Percentiles rank a stretch among this genome's conserved stretches.
Evolutionary conservation across 2,888 invertebrate species (phyloP).

Genomic region (Serripes groenlandicus): DNA sequence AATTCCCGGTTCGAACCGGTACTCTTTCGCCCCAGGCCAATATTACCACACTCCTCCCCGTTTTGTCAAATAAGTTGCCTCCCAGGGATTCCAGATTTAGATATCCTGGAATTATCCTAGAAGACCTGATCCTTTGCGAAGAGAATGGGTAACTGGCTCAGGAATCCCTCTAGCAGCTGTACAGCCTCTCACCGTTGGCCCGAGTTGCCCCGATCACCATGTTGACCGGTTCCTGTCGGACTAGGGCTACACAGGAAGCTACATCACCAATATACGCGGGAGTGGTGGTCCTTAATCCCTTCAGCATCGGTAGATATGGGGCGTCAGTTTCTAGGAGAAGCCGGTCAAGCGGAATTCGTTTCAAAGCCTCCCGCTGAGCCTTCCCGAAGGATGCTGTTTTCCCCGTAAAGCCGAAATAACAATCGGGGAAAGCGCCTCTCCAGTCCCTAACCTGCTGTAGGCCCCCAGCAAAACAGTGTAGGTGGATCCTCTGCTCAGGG

Average conservation of each 20-base stretch:
- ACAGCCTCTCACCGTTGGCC: conserved; percentile 7
- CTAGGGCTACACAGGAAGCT: not conserved
- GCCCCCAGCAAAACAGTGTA: conserved; percentile 17
- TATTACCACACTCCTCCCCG: no score
- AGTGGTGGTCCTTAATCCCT: not conserved
- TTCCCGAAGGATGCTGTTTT: not conserved
- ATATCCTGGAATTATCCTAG: no score
- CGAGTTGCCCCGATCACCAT: not conserved
- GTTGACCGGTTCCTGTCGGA: not conserved
- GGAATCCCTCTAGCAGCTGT: no score
- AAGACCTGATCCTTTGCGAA: no score
- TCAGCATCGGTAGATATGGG: not conserved
- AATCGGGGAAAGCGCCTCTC: conserved; percentile 22
- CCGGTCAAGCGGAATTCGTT: not conserved
- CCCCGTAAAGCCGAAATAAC: conserved; percentile 20
- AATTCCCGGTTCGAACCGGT: no score
- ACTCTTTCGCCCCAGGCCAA: no score
- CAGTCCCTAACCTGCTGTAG: not conserved
- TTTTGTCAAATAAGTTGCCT: no score
- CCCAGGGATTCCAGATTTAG: no score
- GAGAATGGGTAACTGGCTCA: no score
- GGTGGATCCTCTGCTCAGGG: conserved; percentile 20
- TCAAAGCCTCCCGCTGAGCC: conserved; percentile 6
- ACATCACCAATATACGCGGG: conserved; percentile 18
- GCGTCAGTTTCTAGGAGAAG: conserved; percentile 18